Percentiles rank a stretch among this genome's conserved stretches.
Conservation (phyloP, 2,888 invertebrate genomes). For the Philonicus albiceps region DNA sequence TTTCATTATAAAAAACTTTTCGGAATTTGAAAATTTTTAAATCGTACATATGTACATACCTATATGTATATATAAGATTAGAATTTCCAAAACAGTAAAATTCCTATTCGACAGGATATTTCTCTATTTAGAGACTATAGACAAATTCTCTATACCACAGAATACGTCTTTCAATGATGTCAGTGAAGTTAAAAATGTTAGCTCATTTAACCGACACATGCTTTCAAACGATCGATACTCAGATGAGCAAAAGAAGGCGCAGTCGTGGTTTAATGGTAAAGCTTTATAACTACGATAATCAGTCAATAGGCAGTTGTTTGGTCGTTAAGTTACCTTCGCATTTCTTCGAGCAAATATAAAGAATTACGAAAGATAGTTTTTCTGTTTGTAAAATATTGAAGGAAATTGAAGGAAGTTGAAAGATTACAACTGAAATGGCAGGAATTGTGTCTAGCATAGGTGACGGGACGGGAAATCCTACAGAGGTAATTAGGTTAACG, state of each 20-base stretch:
- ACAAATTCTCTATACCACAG: too few relatives aligned
- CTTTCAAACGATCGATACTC: background rate
- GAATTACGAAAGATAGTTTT: background rate
- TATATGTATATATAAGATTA: too few relatives aligned
- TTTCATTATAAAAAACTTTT: background rate
- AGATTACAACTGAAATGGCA: background rate
- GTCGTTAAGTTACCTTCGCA: constrained; percentile 55
- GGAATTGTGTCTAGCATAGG: background rate
- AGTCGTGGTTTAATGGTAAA: constrained; percentile 35
- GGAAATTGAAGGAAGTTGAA: background rate
- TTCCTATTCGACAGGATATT: background rate
- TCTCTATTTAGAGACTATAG: too few relatives aligned
- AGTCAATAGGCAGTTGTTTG: constrained; percentile 57
- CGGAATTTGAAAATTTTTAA: background rate
- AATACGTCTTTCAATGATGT: too few relatives aligned
- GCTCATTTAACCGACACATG: background rate
- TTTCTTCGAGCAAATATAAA: background rate
- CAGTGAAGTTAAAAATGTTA: background rate
- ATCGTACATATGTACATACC: background rate
- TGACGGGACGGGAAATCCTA: background rate
- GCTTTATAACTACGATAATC: constrained; percentile 40
- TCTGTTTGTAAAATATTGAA: background rate
- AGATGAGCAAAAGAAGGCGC: background rate
- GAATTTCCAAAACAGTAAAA: background rate
- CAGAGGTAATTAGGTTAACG: background rate